These are phyloP conservation scores for Mellivora capensis DNA, from an alignment of 2,113 vertebrate genomes.

Conservation along the genomic window DNA sequence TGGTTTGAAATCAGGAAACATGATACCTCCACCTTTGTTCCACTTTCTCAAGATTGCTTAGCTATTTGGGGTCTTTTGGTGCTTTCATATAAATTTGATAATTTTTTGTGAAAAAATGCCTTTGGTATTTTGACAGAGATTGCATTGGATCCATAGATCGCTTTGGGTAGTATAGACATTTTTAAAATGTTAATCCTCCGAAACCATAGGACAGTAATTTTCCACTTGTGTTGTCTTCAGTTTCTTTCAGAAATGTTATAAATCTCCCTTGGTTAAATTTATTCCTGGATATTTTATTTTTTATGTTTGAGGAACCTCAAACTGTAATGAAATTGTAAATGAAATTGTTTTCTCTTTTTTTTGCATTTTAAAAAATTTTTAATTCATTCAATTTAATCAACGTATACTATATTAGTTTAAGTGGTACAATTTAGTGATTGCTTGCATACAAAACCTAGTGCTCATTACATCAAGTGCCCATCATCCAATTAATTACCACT, in stretches of 20 bases:
- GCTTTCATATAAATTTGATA: not conserved
- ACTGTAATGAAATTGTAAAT: not conserved
- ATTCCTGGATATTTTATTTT: not conserved
- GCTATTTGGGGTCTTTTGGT: not conserved
- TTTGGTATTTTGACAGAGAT: not conserved
- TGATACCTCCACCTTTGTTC: not conserved
- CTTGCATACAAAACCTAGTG: not conserved
- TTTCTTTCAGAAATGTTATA: not conserved
- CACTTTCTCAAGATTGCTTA: not conserved
- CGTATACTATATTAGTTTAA: not conserved
- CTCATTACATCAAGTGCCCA: not conserved
- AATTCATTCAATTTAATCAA: not conserved
- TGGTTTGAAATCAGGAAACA: not conserved
- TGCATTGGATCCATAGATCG: not conserved
- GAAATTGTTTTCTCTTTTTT: not conserved
- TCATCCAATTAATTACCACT: not conserved
- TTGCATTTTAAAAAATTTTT: not conserved
- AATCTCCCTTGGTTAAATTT: not conserved
- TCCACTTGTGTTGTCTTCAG: not conserved
- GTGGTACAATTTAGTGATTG: not conserved
- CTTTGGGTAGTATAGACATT: not conserved
- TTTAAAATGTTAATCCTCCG: not conserved
- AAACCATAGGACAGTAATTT: not conserved
- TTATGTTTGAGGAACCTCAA: not conserved
- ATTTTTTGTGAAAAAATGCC: not conserved